Base-by-base conservation (phyloP, 2,888 invertebrate genomes). In the Arctia plantaginis region DNA sequence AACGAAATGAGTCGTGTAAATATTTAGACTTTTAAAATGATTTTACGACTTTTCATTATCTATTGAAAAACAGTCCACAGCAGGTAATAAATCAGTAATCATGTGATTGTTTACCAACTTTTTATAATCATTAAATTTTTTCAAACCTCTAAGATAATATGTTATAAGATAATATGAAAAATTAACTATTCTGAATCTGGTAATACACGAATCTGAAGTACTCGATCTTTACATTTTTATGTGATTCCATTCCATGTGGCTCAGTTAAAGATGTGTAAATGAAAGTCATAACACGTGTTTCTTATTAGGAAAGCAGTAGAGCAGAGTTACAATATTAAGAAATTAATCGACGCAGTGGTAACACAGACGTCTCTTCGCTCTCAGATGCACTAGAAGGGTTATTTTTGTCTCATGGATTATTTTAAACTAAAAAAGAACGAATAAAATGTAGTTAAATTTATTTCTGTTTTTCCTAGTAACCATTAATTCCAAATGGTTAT, bases 1-100 rank as follows among this genome's bases (percentile, higher is more conserved):
- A 78, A 77, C 39, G 72, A 73, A 82, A 69, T 73, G 69, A 72
- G 66, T 62, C 59, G 75, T 65, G 73, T 77, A 83, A 85, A 85
- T 85, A 80, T 83, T 83, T 83, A 39, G 59, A 55, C 20, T 51
- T 69, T 68, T 55, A 67, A 71, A 27, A 62, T 65, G 62, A n/a
- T 20, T 64, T 33, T 64, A 44, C 33, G 47, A 70, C 62, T 44
- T 70, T 70, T 23, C 12, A 39, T 15, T 30, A 62, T 62, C 30
- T 18, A 30, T 62, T 62, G 30, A 30, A 15, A 51, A 30, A 8
- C 6, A 30, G 30, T 62, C 7, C 18, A 62, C 2, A 62, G 18
- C 8, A 30, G 30, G 30, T 18, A 4, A 30, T 18, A 27, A 62
- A 30, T 30, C 2, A 8, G 18, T 18, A 30, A 18, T 7, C 18